Evolutionary conservation across 2,113 vertebrate genomes (phyloP), one percentile per base, ranked within the genome.

Genomic region (Clarias gariepinus): DNA sequence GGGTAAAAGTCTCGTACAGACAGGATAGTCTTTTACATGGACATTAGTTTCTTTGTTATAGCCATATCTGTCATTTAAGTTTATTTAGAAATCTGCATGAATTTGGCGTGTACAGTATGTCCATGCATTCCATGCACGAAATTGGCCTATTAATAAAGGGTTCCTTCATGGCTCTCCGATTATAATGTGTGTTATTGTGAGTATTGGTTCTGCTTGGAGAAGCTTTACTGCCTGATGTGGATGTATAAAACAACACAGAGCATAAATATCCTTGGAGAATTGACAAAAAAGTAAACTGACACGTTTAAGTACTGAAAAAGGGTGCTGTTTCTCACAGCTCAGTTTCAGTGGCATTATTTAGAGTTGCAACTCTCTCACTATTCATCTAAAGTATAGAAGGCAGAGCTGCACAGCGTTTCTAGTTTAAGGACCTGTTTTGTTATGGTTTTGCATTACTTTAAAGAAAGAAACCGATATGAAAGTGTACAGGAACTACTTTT

Each of bases 1-100:
- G 83, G 78, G 82, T 9, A 19, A 19, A 41, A 52, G 21, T 47
- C 73, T 76, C 11, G 8, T 47, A 41, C 88, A 18, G 82, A 83
- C 2, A 23, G 53, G 10, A 13, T 52, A 21, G 30, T n/a, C 58
- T 2, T 71, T 74, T 28, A 53, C 60, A 3, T 55, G 19, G 7
- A 16, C 55, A 15, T 83, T 73, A n/a, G 47, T 21, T 36, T 71
- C 8, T 47, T 47, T 63, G 11, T 52, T 73, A 30, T 3, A 15
- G 9, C 55, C 41, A 36, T n/a, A 79, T 57, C 68, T 10, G 57
- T 13, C 28, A 30, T 60, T 83, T 41, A 36, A 18, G 4, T 78
- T 66, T 28, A 53, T 55, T 9, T 3, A 16, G 21, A n/a, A 74
- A 47, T 47, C 47, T 47, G 47, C 7, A 8, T 47, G 47, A 47